Percentiles rank a stretch among this genome's conserved stretches.
Conservation (phyloP, 2,888 invertebrate species). For the Tachina grossa region DNA sequence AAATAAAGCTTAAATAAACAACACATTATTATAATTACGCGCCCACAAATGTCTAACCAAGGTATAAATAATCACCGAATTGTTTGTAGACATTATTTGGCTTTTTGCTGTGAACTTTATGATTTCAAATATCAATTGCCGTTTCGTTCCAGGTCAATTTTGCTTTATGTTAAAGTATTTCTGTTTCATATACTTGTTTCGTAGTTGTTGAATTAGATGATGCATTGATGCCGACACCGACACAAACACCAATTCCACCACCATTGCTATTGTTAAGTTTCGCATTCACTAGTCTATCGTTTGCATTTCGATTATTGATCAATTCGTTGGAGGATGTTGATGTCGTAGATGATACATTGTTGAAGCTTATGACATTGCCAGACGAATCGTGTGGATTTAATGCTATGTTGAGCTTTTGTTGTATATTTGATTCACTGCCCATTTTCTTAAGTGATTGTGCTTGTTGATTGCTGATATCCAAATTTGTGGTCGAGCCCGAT, state of each 20-base stretch:
- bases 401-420: constrained; percentile 85
- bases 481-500: constrained; percentile 83
- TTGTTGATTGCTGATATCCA: constrained; percentile 57
- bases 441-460: constrained; percentile 89
- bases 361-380: constrained; percentile 33
- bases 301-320: constrained; percentile 53
- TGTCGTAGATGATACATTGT: constrained; percentile 34
- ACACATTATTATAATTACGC: constrained; percentile 7
- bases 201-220: constrained; percentile 84
- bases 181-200: constrained; percentile 95
- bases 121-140: constrained; percentile 74
- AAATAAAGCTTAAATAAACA: constrained; percentile 6
- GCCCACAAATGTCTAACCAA: background rate
- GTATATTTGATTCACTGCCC: constrained; percentile 93
- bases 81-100: background rate
- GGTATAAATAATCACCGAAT: background rate
- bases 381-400: constrained; percentile 49
- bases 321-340: constrained; percentile 50
- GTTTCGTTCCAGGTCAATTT: constrained; percentile 80
- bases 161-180: constrained; percentile 91
- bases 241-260: constrained; percentile 74
- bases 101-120: constrained; percentile 2
- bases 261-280: constrained; percentile 45
- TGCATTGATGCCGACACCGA: constrained; percentile 63
- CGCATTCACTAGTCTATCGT: constrained; percentile 53